Evolutionary conservation across 2,888 invertebrate species (phyloP).

Genomic region (Melolontha melolontha): DNA sequence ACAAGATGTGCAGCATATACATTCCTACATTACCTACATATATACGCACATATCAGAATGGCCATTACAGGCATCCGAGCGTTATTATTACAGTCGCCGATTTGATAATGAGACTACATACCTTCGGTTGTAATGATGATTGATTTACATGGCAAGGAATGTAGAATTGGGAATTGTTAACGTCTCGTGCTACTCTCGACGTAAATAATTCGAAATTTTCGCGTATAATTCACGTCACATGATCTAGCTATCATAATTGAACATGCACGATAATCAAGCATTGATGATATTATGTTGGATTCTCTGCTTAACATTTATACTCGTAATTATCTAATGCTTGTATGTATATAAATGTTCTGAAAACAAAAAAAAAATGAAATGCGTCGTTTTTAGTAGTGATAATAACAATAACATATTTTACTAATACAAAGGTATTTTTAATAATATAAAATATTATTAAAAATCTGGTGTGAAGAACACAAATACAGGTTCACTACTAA

Average conservation of each 20-base stretch:
- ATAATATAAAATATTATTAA: too few species aligned
- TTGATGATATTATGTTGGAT: too few species aligned
- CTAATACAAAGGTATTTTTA: too few species aligned
- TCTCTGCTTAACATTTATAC: too few species aligned
- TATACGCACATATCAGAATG: not conserved
- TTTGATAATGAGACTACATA: slow-evolving; percentile 44
- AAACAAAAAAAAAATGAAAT: too few species aligned
- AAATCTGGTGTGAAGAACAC: too few species aligned
- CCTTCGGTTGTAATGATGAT: slow-evolving; percentile 41
- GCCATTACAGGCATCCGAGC: slow-evolving; percentile 4
- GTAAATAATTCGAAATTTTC: slow-evolving; percentile 44
- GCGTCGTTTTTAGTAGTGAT: too few species aligned
- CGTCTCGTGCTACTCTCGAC: slow-evolving; percentile 38
- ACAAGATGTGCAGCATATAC: slow-evolving; percentile 11
- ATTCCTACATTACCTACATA: not conserved
- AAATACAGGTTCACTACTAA: too few species aligned
- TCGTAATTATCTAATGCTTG: too few species aligned
- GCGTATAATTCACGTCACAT: slow-evolving; percentile 31
- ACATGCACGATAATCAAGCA: not conserved
- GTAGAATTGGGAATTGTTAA: slow-evolving; percentile 42
- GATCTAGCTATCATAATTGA: slow-evolving; percentile 15
- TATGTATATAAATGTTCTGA: too few species aligned
- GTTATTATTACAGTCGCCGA: slow-evolving; percentile 38
- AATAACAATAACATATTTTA: too few species aligned
- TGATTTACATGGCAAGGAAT: slow-evolving; percentile 44